Base-by-base conservation (phyloP, 1,140 invertebrate genomes). In the Bombyx mandarina region DNA sequence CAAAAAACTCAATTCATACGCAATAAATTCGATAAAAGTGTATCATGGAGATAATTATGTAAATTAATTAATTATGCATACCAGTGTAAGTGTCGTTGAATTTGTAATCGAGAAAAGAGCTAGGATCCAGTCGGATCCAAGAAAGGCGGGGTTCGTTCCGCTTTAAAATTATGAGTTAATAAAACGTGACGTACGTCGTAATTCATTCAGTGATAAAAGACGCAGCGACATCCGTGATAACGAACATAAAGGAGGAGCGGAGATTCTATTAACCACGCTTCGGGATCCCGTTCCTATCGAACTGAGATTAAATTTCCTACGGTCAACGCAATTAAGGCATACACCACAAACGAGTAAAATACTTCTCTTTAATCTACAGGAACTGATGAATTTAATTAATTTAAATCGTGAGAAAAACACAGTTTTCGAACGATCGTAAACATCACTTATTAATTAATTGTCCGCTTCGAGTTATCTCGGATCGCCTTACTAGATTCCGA, bases 161-260 rank as follows among this genome's bases (percentile, higher is more conserved):
- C 79, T 77, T 57, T 61, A 64, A 77, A 78, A 71, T 81, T 76
- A 84, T 76, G 69, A 72, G 72, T 77, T 78, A 70, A 82, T 84
- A 79, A 77, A 81, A 84, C 60, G 56, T 63, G 63, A 67, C 59
- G 51, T 61, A 54, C 54, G 57, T 62, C 73, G 65, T 83, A 79
- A 71, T 68, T 82, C 71, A 83, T 54, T 54, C 49, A 50, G 57
- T 64, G 60, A 69, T 77, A 81, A 83, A 75, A 65, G 68, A 66
- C 69, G 53, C 57, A 67, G 66, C 70, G 72, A 74, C 71, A 60
- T 58, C 59, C 50, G 56, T 58, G 60, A 63, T 70, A 53, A 62
- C 66, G 64, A 70, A 66, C 67, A 69, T 60, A 67, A 69, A 70
- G 69, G 56, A 70, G 55, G 66, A 67, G 61, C 71, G 64, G 71